Evolutionary conservation across 2,113 vertebrate species (phyloP), one percentile per base, ranked within the genome.

Genomic region (Solenodon paradoxus): DNA sequence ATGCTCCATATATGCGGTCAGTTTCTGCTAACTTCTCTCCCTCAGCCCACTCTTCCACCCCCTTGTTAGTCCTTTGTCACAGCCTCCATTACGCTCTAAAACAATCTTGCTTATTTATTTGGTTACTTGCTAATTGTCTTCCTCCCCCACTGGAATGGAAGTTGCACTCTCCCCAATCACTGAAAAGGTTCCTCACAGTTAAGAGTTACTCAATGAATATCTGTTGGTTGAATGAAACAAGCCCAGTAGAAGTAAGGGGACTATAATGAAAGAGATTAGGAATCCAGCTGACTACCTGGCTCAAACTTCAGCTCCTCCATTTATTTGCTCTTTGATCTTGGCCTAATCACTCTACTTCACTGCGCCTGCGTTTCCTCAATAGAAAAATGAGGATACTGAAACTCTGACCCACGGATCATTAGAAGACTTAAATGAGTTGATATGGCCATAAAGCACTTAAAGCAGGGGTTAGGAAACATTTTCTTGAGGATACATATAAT

Each of bases 351-450:
- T 75, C 49, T 9, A 20, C 47, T 7, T 83, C 87, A 49, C 59
- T n/a, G 9, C 45, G 51, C 9, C 77, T 95, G 19, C 9, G 22
- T 88, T 45, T 92, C 72, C 51, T 82, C 49, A n/a, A 32, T 28
- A 24, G 6, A 7, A 74, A 35, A 74, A 53, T 69, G 22, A 8
- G 45, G 8, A 35, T 19, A 55, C 38, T 77, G 59, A 26, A 16
- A 87, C 84, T 16, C 11, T 42, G 13, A 53, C 24, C 69, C 32
- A 5, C 24, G 32, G 8, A 63, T 38, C 49, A 19, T 40, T 32
- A 57, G 10, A 59, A 75, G 12, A 7, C 40, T 49, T 90, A 55
- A 77, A 64, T 78, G 53, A 95, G 35, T 51, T 66, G 59, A 89
- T 59, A 82, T 19, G 22, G n/a, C 28, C 5, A 35, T 63, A 71